phyloP scores from a whole-genome alignment of 2,113 vertebrate genomes.

The Hemichromis elongatus region DNA sequence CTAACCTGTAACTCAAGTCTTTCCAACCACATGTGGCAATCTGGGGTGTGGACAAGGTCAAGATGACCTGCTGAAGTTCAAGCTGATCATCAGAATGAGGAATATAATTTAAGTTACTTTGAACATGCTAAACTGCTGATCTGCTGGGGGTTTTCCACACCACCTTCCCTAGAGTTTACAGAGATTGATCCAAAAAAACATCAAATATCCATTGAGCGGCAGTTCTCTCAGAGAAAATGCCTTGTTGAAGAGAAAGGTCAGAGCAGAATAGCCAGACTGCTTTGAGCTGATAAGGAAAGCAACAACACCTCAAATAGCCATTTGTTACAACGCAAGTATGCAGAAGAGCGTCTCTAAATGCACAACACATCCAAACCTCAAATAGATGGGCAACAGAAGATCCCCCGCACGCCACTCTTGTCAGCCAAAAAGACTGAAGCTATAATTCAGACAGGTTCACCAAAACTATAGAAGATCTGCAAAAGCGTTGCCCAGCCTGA shows the following conservation, averaged over 20 bases:
- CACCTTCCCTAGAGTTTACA: neutral
- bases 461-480: neutral
- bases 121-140: neutral
- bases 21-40: neutral
- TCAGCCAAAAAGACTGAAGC: neutral
- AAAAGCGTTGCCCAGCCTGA: neutral
- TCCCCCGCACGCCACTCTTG: neutral
- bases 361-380: neutral
- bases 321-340: neutral
- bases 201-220: neutral
- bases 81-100: neutral
- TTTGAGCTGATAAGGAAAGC: neutral
- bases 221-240: neutral
- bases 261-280: neutral
- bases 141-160: neutral
- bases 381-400: neutral
- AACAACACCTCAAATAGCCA: neutral
- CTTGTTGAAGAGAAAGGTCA: neutral
- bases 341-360: neutral
- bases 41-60: neutral
- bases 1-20: neutral
- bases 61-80: neutral
- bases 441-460: neutral
- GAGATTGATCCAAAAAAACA: neutral
- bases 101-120: too few relatives aligned